A percentile compares a stretch with the other conserved stretches of the same genome.
These are phyloP conservation scores for Scalopus aquaticus DNA, from an alignment of 2,113 vertebrate genomes.

Conservation along the genomic window DNA sequence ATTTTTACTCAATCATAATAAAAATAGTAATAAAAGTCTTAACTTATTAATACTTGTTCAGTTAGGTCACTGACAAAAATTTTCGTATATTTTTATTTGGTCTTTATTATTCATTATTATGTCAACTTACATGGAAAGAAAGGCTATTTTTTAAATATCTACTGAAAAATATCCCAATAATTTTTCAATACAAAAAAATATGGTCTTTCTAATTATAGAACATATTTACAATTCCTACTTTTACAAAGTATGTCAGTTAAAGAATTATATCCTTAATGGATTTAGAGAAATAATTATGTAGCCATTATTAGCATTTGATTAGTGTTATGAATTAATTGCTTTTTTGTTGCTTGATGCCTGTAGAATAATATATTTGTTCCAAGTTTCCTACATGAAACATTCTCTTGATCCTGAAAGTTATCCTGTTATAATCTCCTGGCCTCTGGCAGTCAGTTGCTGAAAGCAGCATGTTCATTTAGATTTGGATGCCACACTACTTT, in stretches of 20 bases:
- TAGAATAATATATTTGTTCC: slow-evolving; percentile 55
- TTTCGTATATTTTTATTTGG: neutral
- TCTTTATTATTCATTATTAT: neutral
- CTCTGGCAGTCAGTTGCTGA: slow-evolving; percentile 68
- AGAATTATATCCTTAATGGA: neutral
- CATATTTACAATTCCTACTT: slow-evolving; percentile 6
- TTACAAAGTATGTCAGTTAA: neutral
- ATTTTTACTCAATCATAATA: neutral
- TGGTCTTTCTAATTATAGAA: neutral
- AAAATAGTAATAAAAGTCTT: neutral
- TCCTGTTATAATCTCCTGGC: slow-evolving; percentile 76
- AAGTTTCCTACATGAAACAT: slow-evolving; percentile 79
- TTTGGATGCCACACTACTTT: neutral
- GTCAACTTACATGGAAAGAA: neutral
- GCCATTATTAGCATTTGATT: slow-evolving; percentile 41
- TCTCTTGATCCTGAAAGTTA: slow-evolving; percentile 82
- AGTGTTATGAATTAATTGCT: slow-evolving; percentile 14
- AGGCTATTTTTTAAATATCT: neutral
- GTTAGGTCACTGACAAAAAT: neutral
- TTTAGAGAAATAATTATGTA: slow-evolving; percentile 36
- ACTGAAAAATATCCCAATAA: neutral
- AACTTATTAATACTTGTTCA: neutral
- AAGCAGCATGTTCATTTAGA: slow-evolving; percentile 77
- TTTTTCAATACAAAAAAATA: neutral
- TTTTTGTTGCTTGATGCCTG: slow-evolving; percentile 53